phyloP scores from a whole-genome alignment of 2,888 invertebrate genomes.

The Habrosyne pyritoides region DNA sequence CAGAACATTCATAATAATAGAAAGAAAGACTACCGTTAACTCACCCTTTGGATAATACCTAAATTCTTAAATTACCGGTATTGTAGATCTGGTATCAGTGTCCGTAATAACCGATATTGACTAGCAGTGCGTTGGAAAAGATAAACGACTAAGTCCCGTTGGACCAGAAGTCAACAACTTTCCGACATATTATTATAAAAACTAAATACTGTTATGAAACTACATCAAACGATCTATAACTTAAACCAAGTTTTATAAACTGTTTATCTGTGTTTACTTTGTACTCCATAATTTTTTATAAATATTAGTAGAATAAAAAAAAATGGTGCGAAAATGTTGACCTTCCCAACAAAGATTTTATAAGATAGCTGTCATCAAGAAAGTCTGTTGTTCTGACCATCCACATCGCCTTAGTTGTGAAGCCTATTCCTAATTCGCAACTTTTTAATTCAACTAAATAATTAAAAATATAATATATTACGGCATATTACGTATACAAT shows the following conservation, averaged over 20 bases:
- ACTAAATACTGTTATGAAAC: neutral
- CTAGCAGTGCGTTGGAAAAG: constrained; percentile 59
- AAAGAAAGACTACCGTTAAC: neutral
- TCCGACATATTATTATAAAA: constrained; percentile 12
- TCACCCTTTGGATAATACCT: constrained; percentile 22
- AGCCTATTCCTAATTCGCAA: constrained; percentile 13
- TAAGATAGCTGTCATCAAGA: constrained; percentile 63
- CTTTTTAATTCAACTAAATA: neutral
- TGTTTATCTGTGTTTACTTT: too few relatives aligned
- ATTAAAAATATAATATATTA: neutral
- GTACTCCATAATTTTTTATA: too few relatives aligned
- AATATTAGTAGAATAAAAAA: neutral
- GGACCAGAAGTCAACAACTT: constrained; percentile 46
- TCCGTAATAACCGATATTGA: constrained; percentile 53
- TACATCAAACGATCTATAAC: neutral
- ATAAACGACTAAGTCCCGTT: constrained; percentile 46
- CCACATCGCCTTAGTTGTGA: constrained; percentile 26
- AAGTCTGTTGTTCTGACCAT: constrained; percentile 47
- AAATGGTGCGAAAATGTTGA: constrained; percentile 38
- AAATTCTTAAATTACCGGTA: constrained; percentile 30
- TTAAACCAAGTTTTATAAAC: too few relatives aligned
- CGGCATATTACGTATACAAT: too few relatives aligned
- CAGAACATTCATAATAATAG: neutral
- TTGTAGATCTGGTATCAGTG: constrained; percentile 54
- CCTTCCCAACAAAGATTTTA: constrained; percentile 30